Base-by-base conservation (phyloP, 2,797 vertebrate species). In the Anolis apletophallus region DNA sequence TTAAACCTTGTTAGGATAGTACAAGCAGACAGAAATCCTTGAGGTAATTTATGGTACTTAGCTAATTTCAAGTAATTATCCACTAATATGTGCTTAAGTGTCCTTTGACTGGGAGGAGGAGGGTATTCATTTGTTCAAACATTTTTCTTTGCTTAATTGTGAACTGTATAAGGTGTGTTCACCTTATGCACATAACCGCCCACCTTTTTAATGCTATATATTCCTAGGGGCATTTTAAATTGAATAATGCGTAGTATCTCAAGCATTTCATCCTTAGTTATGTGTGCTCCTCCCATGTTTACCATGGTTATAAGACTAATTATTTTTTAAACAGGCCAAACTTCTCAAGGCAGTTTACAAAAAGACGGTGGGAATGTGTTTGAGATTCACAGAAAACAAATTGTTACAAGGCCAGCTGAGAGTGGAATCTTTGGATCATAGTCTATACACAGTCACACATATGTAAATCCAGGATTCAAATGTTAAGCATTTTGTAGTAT, bases 31-130 rank as follows among this genome's bases (percentile, higher is more conserved):
- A 96, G 95, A 97, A 96, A 96, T 96, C 94, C 94, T 96, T 90
- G 88, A 95, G 93, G 95, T 97, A 97, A 97, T 96, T 97, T 97
- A 96, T 95, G 95, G 93, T 54, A 88, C 93, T 95, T 96, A 95
- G 95, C 94, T 97, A 96, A 97, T 97, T 97, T 96, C 95, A 92
- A 94, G 95, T 95, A 97, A 96, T 97, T 97, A 96, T 93, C 94
- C 89, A 92, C 95, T 96, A 97, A 97, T 97, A 97, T 81, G 91
- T 94, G 93, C 95, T 96, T 96, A 97, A 97, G 92, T 95, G 94
- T 97, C 96, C 93, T 95, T 96, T 96, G 96, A 96, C 94, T 94
- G 96, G 94, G 94, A 96, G 90, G 92, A 96, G 90, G 92, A 93
- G 89, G 93, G 93, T 95, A 95, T 96, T 95, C 95, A 96, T 95